Evolutionary conservation across 2,113 vertebrate genomes (phyloP).

Genomic region (Prietella phreatophila): DNA sequence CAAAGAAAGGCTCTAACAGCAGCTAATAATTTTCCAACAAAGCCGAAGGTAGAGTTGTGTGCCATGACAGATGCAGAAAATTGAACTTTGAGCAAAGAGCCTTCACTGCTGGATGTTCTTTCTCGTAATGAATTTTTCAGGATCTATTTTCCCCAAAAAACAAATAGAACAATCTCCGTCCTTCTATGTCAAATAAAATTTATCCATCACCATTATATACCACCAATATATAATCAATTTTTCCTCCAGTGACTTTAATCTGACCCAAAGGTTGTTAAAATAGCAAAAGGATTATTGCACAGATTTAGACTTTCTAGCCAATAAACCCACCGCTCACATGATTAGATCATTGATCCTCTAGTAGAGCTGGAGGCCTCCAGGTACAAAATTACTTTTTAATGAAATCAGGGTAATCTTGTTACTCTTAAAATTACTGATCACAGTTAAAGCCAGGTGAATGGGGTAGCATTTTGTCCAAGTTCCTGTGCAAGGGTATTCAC

Average conservation of each 20-base stretch:
- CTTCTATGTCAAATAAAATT: constrained; percentile 57
- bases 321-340: constrained; percentile 70
- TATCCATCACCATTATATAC: constrained; percentile 56
- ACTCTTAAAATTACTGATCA: constrained; percentile 78
- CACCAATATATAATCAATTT: constrained; percentile 71
- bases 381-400: constrained; percentile 77
- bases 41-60: neutral
- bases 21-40: neutral
- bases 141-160: constrained; percentile 43
- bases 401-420: constrained; percentile 78
- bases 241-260: constrained; percentile 72
- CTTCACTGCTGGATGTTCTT: constrained; percentile 4
- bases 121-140: neutral
- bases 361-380: constrained; percentile 73
- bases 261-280: constrained; percentile 77
- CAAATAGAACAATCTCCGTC: constrained; percentile 51
- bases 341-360: constrained; percentile 77
- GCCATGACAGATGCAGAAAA: constrained; percentile 6
- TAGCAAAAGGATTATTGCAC: constrained; percentile 74
- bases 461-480: constrained; percentile 60
- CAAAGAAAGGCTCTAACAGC: neutral
- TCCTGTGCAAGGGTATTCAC: constrained; percentile 65
- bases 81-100: constrained; percentile 20
- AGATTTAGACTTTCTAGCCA: constrained; percentile 71
- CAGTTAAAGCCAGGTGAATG: constrained; percentile 69